Evolutionary conservation across 1,140 invertebrate species (phyloP), one percentile per base, ranked within the genome.

Genomic region (Drosophila azteca): DNA sequence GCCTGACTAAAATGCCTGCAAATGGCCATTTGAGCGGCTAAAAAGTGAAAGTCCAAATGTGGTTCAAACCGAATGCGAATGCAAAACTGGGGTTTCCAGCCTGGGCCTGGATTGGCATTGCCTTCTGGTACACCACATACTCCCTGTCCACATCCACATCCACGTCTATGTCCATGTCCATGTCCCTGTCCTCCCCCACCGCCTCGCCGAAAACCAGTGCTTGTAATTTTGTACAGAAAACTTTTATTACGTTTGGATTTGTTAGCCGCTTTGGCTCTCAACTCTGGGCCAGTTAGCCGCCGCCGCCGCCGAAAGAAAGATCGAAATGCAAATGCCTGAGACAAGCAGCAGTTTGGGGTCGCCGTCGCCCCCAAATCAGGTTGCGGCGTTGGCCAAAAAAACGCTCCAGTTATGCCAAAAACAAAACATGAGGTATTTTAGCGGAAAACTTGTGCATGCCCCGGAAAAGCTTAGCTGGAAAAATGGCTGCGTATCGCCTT

Each of bases 21-120:
- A 85, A 87, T 87, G 78, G 65, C 82, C 83, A 82, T 87, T 85
- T 85, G 79, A 53, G 48, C 58, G 72, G 65, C 60, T 48, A 43
- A 87, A 87, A 87, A 87, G 82, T 87, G 82, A 87, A 87, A 87
- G 82, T 87, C 83, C 77, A 87, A 81, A 81, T 84, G 72, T 85
- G 82, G 65, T 68, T 71, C 65, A 75, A 79, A 20, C 17, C 46
- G 24, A 64, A 45, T 53, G 39, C 54, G 49, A 64, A 60, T 51
- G 22, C 49, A 49, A 24, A 41, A 39, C 35, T n/a, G n/a, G n/a
- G n/a, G n/a, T n/a, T n/a, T n/a, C 35, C 35, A 39, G 35, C 59
- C 43, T 24, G 50, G 57, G 35, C 59, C 43, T 24, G 50, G 57
- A 58, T 51, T 51, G 64, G 52, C 74, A 59, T 54, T 39, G 66